phyloP scores from a whole-genome alignment of 2,888 invertebrate genomes.

The Orthosia incerta region DNA sequence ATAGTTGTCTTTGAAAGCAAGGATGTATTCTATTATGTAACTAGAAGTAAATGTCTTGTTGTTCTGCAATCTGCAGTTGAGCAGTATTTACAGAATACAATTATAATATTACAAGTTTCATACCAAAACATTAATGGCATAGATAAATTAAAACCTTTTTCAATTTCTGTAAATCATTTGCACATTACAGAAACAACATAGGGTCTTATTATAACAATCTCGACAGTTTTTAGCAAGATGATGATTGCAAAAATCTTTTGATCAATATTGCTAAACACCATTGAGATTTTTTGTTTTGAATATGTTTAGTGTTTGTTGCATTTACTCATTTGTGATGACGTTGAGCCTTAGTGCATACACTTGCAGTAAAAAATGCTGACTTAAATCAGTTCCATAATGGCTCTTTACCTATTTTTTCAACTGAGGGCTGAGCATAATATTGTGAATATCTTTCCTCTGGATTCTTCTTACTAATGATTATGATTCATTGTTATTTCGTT shows the following conservation, averaged over 20 bases:
- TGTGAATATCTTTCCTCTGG: too few relatives aligned
- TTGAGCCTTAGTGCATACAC: too few relatives aligned
- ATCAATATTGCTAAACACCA: too few relatives aligned
- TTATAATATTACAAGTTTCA: neutral
- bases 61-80: neutral
- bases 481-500: neutral
- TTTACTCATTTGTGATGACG: neutral
- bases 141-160: too few relatives aligned
- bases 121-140: neutral
- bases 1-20: constrained; percentile 13
- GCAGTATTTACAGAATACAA: neutral
- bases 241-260: too few relatives aligned
- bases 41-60: neutral
- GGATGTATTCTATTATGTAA: constrained; percentile 1
- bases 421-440: too few relatives aligned
- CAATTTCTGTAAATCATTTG: too few relatives aligned
- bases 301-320: neutral
- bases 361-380: neutral
- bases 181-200: too few relatives aligned
- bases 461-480: too few relatives aligned
- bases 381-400: neutral
- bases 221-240: too few relatives aligned
- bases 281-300: too few relatives aligned
- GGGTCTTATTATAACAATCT: too few relatives aligned
- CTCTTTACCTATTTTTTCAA: neutral